Evolutionary conservation across 2,113 vertebrate genomes (phyloP).

Genomic region (Cisticola juncidis): DNA sequence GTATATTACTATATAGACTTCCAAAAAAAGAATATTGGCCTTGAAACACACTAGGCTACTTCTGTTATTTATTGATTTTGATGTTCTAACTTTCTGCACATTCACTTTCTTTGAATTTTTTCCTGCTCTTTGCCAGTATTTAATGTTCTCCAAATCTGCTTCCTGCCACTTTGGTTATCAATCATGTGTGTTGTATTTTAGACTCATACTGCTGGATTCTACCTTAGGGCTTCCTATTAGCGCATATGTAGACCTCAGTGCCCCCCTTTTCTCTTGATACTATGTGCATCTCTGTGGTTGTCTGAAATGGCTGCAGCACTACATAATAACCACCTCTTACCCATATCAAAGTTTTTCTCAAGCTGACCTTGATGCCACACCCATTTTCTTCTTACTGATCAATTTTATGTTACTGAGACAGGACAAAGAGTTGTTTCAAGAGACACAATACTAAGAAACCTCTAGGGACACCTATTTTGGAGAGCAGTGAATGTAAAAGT

Average conservation of each 20-base stretch:
- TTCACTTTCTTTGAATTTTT: neutral
- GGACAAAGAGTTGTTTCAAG: neutral
- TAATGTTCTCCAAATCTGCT: neutral
- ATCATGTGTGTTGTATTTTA: neutral
- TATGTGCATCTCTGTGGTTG: neutral
- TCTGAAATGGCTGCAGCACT: neutral
- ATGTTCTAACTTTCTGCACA: neutral
- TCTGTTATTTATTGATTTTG: neutral
- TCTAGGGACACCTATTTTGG: neutral
- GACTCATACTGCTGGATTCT: neutral
- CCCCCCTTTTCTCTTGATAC: neutral
- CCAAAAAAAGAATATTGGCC: neutral
- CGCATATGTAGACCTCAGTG: rapidly evolving
- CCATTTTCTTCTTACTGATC: neutral
- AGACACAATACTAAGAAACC: neutral
- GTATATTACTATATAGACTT: neutral
- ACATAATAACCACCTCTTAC: neutral
- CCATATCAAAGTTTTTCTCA: neutral
- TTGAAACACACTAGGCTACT: neutral
- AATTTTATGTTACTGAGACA: neutral
- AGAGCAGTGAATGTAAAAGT: neutral
- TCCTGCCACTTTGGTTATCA: neutral
- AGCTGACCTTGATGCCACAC: neutral
- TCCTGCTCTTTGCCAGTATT: neutral
- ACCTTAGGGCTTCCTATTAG: neutral